Evolutionary conservation across 2,797 vertebrate species (phyloP).

Genomic region (Myotis daubentonii): DNA sequence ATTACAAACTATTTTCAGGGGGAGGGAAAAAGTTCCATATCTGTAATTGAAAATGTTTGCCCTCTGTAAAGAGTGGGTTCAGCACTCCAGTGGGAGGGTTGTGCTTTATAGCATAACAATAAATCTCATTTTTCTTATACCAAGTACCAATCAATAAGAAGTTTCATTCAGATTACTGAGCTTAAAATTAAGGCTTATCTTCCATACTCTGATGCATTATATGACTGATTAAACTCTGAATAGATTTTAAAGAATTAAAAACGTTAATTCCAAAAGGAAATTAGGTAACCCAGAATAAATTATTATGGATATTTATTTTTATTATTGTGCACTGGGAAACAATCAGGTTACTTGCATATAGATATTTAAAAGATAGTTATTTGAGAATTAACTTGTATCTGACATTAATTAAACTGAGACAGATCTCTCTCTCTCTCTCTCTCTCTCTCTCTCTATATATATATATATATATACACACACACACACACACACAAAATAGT

Average conservation of each 20-base stretch:
- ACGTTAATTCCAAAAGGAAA: conserved; percentile 42
- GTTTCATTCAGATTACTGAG: not conserved
- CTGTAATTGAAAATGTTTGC: conserved; percentile 30
- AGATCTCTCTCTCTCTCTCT: no score
- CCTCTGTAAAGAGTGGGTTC: not conserved
- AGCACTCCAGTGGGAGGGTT: not conserved
- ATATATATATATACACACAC: no score
- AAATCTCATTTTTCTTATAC: conserved; percentile 12
- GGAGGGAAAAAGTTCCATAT: not conserved
- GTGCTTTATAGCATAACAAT: not conserved
- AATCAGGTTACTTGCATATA: not conserved
- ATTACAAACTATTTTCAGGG: conserved; percentile 47
- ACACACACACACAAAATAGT: no score
- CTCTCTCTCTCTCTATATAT: no score
- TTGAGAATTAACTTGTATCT: not conserved
- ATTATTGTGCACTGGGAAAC: not conserved
- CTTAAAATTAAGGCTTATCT: conserved; percentile 20
- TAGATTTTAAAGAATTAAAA: conserved; percentile 25
- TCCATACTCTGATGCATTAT: not conserved
- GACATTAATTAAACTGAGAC: not conserved
- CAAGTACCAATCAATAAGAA: not conserved
- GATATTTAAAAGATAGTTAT: not conserved
- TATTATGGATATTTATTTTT: not conserved
- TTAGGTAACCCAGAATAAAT: not conserved
- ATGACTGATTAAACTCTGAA: not conserved